phyloP scores from a whole-genome alignment of 2,888 invertebrate genomes.

The Acholoe squamosa region DNA sequence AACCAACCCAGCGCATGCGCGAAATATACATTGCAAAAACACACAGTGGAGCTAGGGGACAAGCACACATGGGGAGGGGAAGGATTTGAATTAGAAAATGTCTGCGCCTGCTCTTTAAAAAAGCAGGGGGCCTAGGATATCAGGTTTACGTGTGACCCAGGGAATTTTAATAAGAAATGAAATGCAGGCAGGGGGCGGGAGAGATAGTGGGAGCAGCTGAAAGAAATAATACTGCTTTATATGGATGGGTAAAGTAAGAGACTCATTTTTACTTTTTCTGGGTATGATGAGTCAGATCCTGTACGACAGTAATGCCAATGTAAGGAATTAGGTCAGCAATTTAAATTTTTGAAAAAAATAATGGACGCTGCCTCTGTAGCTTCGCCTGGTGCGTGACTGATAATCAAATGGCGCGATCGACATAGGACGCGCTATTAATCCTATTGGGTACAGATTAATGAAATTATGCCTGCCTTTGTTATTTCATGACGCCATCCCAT shows the following conservation, averaged over 20 bases:
- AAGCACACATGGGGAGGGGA: background rate
- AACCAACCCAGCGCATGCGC: background rate
- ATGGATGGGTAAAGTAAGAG: background rate
- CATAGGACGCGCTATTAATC: background rate
- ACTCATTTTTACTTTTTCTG: background rate
- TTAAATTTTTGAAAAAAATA: background rate
- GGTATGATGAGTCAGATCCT: conserved; percentile 4
- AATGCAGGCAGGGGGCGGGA: background rate
- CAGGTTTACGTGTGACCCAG: background rate
- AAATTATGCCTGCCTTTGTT: background rate
- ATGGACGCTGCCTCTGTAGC: background rate
- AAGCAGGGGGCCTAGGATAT: background rate
- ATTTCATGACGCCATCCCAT: background rate
- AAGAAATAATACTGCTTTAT: conserved; percentile 12
- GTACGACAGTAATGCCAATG: background rate
- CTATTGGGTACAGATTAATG: background rate
- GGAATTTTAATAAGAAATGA: conserved; percentile 8
- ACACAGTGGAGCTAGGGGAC: background rate
- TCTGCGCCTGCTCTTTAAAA: background rate
- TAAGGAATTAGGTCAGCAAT: conserved; percentile 25
- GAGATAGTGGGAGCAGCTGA: background rate
- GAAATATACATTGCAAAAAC: background rate
- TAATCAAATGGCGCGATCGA: conserved; percentile 23
- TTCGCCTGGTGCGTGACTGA: conserved; percentile 5
- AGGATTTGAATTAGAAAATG: conserved; percentile 13